A percentile compares a stretch with the other conserved stretches of the same genome.
Evolutionary conservation across 1,140 invertebrate genomes (phyloP).

Genomic region (Brachionus paranguensis): DNA sequence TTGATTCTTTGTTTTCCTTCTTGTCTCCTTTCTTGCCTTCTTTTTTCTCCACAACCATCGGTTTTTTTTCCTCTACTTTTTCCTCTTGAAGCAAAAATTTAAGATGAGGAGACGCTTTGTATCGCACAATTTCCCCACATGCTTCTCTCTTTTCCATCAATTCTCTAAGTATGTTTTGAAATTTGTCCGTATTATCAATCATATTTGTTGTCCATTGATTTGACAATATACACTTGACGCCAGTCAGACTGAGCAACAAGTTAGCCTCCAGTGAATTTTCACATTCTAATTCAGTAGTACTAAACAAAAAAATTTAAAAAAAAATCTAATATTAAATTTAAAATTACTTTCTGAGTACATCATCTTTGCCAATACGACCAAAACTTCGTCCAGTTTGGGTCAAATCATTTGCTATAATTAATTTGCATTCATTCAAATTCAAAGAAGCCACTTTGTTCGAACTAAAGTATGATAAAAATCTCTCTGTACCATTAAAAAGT

Average conservation of each 20-base stretch:
- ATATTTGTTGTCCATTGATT: conserved; percentile 55
- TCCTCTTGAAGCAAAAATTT: conserved; percentile 41
- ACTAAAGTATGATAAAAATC: too few relatives aligned
- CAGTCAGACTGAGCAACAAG: conserved; percentile 50
- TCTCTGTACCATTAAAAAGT: too few relatives aligned
- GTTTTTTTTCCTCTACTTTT: conserved; percentile 42
- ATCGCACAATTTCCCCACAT: conserved; percentile 47
- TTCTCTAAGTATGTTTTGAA: conserved; percentile 50
- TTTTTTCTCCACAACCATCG: conserved; percentile 15
- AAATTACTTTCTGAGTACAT: conserved; percentile 50
- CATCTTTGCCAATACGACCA: conserved; percentile 48
- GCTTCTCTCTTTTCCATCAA: conserved; percentile 48
- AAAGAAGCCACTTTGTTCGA: too few relatives aligned
- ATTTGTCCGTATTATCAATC: conserved; percentile 48
- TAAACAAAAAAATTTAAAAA: background rate
- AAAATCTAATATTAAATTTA: background rate
- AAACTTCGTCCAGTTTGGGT: conserved; percentile 52
- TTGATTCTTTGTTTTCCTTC: background rate
- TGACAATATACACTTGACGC: conserved; percentile 47
- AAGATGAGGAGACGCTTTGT: conserved; percentile 45
- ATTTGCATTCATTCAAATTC: too few relatives aligned
- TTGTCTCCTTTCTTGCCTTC: conserved; percentile 11
- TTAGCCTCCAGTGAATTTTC: conserved; percentile 52
- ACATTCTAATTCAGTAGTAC: conserved; percentile 41
- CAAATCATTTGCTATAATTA: too few relatives aligned